Base-by-base conservation (phyloP, 2,797 vertebrate species). In the Pseudomugil tenellus region DNA sequence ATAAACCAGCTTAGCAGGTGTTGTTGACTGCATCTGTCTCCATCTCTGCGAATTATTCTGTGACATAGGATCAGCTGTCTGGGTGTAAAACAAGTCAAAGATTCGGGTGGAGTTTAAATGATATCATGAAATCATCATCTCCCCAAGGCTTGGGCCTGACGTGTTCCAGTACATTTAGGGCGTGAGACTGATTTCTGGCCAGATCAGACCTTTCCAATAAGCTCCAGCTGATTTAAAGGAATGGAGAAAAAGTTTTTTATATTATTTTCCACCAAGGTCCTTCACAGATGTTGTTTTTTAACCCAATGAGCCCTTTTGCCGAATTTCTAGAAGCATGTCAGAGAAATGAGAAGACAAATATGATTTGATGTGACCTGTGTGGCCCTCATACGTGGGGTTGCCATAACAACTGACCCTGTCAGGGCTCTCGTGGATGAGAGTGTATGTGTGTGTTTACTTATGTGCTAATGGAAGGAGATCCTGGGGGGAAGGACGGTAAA, bases 71-170 rank as follows among this genome's bases (percentile, higher is more conserved):
- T 58, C 57, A 67, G 74, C 56, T 82, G 72, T 48, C 7, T 23
- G 55, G 35, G 34, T 62, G 21, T 25, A 31, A 53, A 34, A 49
- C 2, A 43, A 35, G 60, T 49, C 48, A 17, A 32, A 58, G 58
- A 26, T 16, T 51, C 67, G 77, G 85, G 80, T 53, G 72, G 43
- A 53, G 75, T 71, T 32, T 61, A 21, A 11, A 31, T 43, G 53
- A 49, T 32, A 19, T 61, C 60, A 74, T 87, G 84, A 87, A 63
- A 64, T 89, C 85, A 87, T 77, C 53, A 0, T 58, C 21, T 58
- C n/a, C 28, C 9, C 21, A 5, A 21, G 57, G 39, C 43, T 67
- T 54, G 65, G 26, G 21, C 23, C 10, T 41, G 37, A 70, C 67
- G 1, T 72, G 74, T 80, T 87, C n/a, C 57, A 74, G 64, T 81